Evolutionary conservation across 2,113 vertebrate species (phyloP), one percentile per base, ranked within the genome.

Genomic region (Sturnira hondurensis): DNA sequence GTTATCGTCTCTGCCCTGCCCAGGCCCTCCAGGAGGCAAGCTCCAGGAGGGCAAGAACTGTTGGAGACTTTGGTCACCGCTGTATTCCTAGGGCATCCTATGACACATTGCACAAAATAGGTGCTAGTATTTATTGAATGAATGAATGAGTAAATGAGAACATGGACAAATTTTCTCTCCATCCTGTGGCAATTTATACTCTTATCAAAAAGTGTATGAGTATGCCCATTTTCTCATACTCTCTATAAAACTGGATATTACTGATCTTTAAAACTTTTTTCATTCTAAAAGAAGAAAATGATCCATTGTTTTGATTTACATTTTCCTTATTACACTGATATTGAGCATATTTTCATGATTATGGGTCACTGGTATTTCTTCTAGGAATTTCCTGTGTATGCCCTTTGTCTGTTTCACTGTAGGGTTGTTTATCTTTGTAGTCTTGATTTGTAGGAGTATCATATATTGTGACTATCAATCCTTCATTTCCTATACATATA

Each of bases 371-470:
- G 16, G 26, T 70, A 63, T 85, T 96, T 88, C 74, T 73, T 90
- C 36, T 87, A 63, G 67, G 56, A 71, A 65, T 81, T 85, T 88
- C 54, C 94, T 94, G 52, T 92, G 89, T 86, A 45, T 97, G 31
- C n/a, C 28, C 8, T 94, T 91, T 89, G 87, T 94, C 47, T 84
- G 11, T 94, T 86, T 96, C 89, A 58, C 63, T 81, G 20, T 95
- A 81, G 71, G 47, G 12, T 43, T 86, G 56, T 94, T 67, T 61
- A 56, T 93, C 52, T 85, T 88, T 85, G 65, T 61, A 86, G 43
- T 81, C 88, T n/a, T 93, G 70, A 91, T 67, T 90, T 96, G 68
- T 95, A 92, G 20, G 74, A 80, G 20, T 86, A 86, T 68, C 91
- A 68, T 56, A 58, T 92, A 70, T 92, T 96, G 86, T 70, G n/a